Evolutionary conservation across 2,888 invertebrate genomes (phyloP).

Genomic region (Drosophila macrospina): DNA sequence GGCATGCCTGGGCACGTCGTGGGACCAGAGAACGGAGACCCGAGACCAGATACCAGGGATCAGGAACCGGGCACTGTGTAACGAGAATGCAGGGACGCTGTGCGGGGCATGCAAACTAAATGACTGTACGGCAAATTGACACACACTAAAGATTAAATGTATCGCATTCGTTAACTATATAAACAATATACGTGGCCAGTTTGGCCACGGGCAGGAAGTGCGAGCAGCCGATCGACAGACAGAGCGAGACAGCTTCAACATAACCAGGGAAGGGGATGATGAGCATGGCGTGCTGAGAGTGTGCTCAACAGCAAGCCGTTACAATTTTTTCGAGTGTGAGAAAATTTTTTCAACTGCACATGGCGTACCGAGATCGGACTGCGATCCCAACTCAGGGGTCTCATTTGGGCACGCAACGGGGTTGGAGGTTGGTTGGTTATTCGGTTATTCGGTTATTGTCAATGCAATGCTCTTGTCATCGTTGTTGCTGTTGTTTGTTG

Average conservation of each 20-base stretch:
- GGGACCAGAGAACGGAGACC: slow-evolving; percentile 62
- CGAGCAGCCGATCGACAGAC: slow-evolving; percentile 37
- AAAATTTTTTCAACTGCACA: slow-evolving; percentile 84
- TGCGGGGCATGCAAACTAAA: slow-evolving; percentile 77
- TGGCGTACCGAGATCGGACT: slow-evolving; percentile 65
- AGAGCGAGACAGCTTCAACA: slow-evolving; percentile 10
- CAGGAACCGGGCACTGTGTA: slow-evolving; percentile 34
- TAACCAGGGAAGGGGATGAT: slow-evolving; percentile 33
- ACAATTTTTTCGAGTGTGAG: slow-evolving; percentile 83
- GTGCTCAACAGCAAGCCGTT: slow-evolving; percentile 77
- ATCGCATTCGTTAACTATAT: slow-evolving; percentile 83
- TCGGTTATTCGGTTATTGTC: slow-evolving; percentile 66
- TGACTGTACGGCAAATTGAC: slow-evolving; percentile 82
- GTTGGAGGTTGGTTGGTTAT: slow-evolving; percentile 74
- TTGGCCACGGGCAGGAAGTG: slow-evolving; percentile 71
- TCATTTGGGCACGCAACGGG: slow-evolving; percentile 65
- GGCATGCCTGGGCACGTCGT: slow-evolving; percentile 80
- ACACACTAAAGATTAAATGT: slow-evolving; percentile 83
- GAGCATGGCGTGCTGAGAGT: slow-evolving; percentile 75
- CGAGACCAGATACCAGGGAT: slow-evolving; percentile 23
- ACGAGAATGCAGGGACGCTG: slow-evolving; percentile 48
- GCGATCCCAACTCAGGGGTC: slow-evolving; percentile 54
- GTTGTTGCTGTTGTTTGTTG: slow-evolving; percentile 39
- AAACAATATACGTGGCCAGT: slow-evolving; percentile 80
- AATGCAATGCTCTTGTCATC: slow-evolving; percentile 58